phyloP scores from a whole-genome alignment of 2,888 invertebrate genomes.

The Pilophorus perplexus region DNA sequence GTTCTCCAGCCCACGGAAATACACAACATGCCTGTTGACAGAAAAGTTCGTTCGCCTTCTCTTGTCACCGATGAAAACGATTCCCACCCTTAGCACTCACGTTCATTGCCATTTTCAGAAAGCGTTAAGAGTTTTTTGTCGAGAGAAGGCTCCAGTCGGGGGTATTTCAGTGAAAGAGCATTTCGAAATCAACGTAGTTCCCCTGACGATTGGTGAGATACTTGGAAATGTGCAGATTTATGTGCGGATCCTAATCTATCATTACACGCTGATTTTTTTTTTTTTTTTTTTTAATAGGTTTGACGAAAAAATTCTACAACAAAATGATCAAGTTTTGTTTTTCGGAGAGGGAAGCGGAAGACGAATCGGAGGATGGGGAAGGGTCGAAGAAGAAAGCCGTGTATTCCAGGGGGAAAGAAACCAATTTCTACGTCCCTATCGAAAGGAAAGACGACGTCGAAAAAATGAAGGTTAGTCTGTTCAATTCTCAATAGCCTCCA shows the following conservation, averaged over 20 bases:
- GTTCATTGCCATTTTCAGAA: slow-evolving; percentile 55
- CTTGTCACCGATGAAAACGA: too few relatives aligned
- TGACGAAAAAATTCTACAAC: slow-evolving; percentile 95
- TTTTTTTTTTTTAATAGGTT: slow-evolving; percentile 55
- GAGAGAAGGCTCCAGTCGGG: slow-evolving; percentile 95
- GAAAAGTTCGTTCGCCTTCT: slow-evolving; percentile 58
- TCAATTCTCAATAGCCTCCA: too few relatives aligned
- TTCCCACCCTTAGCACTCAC: too few relatives aligned
- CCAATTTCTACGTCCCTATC: slow-evolving; percentile 85
- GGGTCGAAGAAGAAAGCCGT: slow-evolving; percentile 52
- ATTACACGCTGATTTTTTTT: neutral
- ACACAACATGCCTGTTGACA: slow-evolving; percentile 83
- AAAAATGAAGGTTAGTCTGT: slow-evolving; percentile 82
- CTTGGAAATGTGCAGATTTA: too few relatives aligned
- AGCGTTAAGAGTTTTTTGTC: slow-evolving; percentile 89
- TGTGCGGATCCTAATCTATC: neutral
- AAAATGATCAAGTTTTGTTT: slow-evolving; percentile 98
- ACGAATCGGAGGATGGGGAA: slow-evolving; percentile 65
- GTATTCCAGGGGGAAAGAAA: slow-evolving; percentile 68
- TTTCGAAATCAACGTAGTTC: slow-evolving; percentile 97
- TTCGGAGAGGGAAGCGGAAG: slow-evolving; percentile 86
- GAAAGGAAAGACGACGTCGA: slow-evolving; percentile 91
- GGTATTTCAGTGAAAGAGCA: slow-evolving; percentile 98
- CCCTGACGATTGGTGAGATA: slow-evolving; percentile 74
- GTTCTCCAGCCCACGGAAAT: slow-evolving; percentile 76